A percentile compares a stretch with the other conserved stretches of the same genome.
Conservation (phyloP, 1,140 invertebrate species). For the Lepidurus apus region DNA sequence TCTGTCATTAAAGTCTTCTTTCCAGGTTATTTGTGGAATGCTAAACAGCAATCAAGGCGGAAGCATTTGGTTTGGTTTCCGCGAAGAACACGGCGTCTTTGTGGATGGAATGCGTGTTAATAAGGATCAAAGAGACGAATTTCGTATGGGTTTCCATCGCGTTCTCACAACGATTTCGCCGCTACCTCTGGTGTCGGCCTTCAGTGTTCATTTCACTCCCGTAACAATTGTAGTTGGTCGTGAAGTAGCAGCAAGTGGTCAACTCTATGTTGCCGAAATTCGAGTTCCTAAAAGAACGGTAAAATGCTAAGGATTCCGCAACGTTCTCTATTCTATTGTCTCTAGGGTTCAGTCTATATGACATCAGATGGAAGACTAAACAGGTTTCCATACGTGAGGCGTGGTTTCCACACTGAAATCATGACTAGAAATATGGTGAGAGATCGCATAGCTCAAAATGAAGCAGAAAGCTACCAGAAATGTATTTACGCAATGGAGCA, state of each 20-base stretch:
- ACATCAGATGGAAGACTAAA: background rate
- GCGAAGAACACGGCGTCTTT: background rate
- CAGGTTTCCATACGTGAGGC: background rate
- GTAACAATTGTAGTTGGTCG: background rate
- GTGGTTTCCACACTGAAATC: background rate
- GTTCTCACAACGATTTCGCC: background rate
- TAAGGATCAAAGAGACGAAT: background rate
- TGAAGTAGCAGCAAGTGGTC: background rate
- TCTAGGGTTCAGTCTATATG: background rate
- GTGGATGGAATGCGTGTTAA: background rate
- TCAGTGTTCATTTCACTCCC: background rate
- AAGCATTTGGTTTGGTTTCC: constrained; percentile 2
- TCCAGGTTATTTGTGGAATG: background rate
- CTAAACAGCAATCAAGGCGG: background rate
- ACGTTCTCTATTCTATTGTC: background rate
- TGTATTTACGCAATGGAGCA: background rate
- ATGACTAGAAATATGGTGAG: background rate
- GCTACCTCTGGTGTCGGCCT: background rate
- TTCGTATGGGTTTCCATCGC: background rate
- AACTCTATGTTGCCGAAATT: background rate
- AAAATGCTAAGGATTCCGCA: background rate
- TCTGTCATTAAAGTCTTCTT: background rate
- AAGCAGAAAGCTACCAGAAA: background rate
- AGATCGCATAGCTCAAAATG: background rate
- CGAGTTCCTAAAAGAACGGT: background rate